Percentiles rank a stretch among this genome's conserved stretches.
phyloP scores from a whole-genome alignment of 2,113 vertebrate genomes.

The Taurulus bubalis region DNA sequence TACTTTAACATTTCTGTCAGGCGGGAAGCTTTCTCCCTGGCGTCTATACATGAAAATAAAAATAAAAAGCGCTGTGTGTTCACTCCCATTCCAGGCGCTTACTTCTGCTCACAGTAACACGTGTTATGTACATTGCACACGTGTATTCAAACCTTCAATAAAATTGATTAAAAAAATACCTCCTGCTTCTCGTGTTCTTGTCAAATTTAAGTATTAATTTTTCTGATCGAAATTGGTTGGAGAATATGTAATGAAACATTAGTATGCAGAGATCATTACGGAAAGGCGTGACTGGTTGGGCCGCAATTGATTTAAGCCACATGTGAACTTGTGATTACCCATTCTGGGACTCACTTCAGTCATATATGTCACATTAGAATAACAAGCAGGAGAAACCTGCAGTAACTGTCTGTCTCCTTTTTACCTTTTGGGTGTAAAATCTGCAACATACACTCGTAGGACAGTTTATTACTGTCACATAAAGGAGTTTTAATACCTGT shows the following conservation, averaged over 20 bases:
- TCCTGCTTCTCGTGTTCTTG: neutral
- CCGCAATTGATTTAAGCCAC: conserved; percentile 39
- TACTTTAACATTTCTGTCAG: conserved; percentile 57
- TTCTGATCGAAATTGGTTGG: neutral
- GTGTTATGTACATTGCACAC: neutral
- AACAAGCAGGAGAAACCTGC: conserved; percentile 34
- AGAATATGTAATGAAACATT: conserved; percentile 20
- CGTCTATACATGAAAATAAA: conserved; percentile 1
- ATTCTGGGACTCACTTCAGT: conserved; percentile 15
- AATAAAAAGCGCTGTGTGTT: conserved; percentile 14
- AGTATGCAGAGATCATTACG: conserved; percentile 24
- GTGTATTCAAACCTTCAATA: neutral
- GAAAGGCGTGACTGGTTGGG: neutral
- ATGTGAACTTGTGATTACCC: conserved; percentile 1
- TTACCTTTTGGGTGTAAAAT: conserved; percentile 46
- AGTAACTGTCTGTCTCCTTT: conserved; percentile 46
- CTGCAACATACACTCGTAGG: conserved; percentile 2
- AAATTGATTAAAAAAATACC: neutral
- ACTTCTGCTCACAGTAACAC: conserved; percentile 1
- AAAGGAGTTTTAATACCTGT: conserved; percentile 50
- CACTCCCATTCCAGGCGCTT: neutral
- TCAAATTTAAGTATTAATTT: neutral
- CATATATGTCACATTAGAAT: conserved; percentile 61
- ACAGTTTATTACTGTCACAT: conserved; percentile 54
- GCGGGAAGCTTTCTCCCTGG: conserved; percentile 36